phyloP scores from a whole-genome alignment of 1,140 invertebrate species.

The Dendroctonus valens region DNA sequence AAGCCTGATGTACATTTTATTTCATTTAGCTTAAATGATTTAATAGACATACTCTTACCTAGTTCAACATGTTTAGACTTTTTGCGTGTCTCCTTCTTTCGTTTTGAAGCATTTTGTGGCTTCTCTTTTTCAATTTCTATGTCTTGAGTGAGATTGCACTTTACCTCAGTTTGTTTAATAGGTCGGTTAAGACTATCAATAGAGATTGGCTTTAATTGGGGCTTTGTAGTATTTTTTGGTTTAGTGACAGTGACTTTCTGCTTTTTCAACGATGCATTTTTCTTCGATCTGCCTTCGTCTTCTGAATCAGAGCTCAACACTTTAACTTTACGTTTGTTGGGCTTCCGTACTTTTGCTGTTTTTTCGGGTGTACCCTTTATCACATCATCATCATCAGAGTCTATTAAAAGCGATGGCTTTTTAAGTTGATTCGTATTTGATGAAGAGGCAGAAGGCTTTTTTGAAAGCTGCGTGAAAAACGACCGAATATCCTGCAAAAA shows the following conservation, averaged over 20 bases:
- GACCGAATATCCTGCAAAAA: conserved; percentile 55
- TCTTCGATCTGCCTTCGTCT: conserved; percentile 38
- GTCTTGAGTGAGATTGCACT: conserved; percentile 32
- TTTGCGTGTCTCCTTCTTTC: conserved; percentile 16
- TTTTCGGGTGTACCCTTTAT: conserved; percentile 41
- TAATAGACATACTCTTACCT: neutral
- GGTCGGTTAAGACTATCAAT: conserved; percentile 46
- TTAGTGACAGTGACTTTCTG: conserved; percentile 19
- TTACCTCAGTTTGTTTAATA: conserved; percentile 45
- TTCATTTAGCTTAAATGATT: neutral
- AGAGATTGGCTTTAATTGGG: conserved; percentile 40
- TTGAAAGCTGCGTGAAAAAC: conserved; percentile 48
- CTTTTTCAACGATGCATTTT: conserved; percentile 7
- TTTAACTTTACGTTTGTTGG: conserved; percentile 38
- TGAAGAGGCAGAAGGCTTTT: conserved; percentile 32
- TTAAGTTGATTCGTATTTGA: conserved; percentile 13
- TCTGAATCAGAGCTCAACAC: conserved; percentile 50
- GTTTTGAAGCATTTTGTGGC: no score
- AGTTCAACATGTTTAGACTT: conserved; percentile 18
- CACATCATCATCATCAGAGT: conserved; percentile 45
- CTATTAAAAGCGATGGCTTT: conserved; percentile 25
- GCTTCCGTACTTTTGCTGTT: conserved; percentile 20
- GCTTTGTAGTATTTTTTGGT: conserved; percentile 14
- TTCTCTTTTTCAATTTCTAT: no score
- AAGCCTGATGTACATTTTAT: neutral